These are phyloP conservation scores for Meda fulgida DNA, from an alignment of 2,797 vertebrate genomes.

Conservation along the genomic window DNA sequence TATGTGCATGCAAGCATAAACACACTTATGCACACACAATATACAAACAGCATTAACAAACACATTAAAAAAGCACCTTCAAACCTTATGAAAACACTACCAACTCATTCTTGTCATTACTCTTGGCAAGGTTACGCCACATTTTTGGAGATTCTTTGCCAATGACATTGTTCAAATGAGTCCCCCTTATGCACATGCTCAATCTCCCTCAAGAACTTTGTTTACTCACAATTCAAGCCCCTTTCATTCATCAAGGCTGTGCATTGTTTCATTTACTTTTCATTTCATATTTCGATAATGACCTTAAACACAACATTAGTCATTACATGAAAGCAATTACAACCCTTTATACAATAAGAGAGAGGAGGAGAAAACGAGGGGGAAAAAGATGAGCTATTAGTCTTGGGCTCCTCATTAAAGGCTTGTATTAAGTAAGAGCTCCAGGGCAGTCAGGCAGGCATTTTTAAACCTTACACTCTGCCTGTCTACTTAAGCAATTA, in stretches of 20 bases:
- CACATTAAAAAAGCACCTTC: background rate
- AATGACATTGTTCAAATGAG: background rate
- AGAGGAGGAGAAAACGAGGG: constrained; percentile 17
- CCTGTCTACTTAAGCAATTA: constrained; percentile 65
- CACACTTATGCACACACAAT: constrained; percentile 1
- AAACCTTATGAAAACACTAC: constrained; percentile 6
- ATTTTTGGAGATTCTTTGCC: background rate
- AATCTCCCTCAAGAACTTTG: constrained; percentile 27
- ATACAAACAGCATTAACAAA: background rate
- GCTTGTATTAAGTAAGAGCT: constrained; percentile 57
- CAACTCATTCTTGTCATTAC: background rate
- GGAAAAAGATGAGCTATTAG: constrained; percentile 51
- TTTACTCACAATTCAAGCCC: constrained; percentile 11
- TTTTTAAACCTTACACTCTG: constrained; percentile 54
- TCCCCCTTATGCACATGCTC: no score
- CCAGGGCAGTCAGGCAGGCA: constrained; percentile 53
- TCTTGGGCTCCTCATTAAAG: constrained; percentile 61
- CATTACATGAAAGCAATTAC: constrained; percentile 51
- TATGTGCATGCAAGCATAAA: background rate
- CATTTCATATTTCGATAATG: constrained; percentile 29
- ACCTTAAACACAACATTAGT: constrained; percentile 43
- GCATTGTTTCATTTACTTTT: constrained; percentile 9
- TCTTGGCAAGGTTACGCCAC: background rate
- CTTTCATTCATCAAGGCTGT: constrained; percentile 13
- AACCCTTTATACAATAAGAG: constrained; percentile 41